Evolutionary conservation across 2,797 vertebrate genomes (phyloP), one percentile per base, ranked within the genome.

Genomic region (Coregonus suidteri): DNA sequence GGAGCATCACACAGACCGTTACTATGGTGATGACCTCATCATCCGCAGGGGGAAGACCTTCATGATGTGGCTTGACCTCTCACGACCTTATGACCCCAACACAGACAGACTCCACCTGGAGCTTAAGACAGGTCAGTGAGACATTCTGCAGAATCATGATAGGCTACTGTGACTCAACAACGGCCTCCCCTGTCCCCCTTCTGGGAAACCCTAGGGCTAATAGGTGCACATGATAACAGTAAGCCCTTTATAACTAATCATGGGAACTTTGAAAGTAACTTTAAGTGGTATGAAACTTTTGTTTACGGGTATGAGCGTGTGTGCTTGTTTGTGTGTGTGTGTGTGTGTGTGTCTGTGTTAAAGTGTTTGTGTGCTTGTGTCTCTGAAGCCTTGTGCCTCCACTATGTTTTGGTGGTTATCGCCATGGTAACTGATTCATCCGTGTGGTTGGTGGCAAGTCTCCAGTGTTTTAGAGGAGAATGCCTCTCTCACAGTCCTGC

Each of bases 41-140:
- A 78, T 97, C 81, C 95, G 96, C 37, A 93, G 97, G 1, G 97
- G 96, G 2, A 95, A 97, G 86, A 93, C 94, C n/a, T 98, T 98
- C 85, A 86, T 93, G 67, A 80, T 97, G 0, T 88, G 92, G 77
- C 74, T 97, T 16, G 90, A 92, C 51, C 90, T 97, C 73, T 94
- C 88, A 73, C 93, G 94, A 67, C 90, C 94, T 41, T 97, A 95
- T 76, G 86, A 82, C 34, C 82, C 91, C 1, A 90, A 91, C 16
- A 92, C 87, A 0, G 95, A 97, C 78, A 94, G 88, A 11, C 78
- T 97, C 68, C 87, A 93, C 54, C 86, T 98, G 70, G 94, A 97
- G 71, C 88, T 97, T 53, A 93, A 91, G 77, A 95, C 93, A 37
- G 96, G 97, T 98, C 82, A 84, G 93, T 47, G 6, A 25, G 30